Percentiles rank a stretch among this genome's conserved stretches.
Conservation (phyloP, 2,113 vertebrate genomes). For the Oncorhynchus clarkii region DNA sequence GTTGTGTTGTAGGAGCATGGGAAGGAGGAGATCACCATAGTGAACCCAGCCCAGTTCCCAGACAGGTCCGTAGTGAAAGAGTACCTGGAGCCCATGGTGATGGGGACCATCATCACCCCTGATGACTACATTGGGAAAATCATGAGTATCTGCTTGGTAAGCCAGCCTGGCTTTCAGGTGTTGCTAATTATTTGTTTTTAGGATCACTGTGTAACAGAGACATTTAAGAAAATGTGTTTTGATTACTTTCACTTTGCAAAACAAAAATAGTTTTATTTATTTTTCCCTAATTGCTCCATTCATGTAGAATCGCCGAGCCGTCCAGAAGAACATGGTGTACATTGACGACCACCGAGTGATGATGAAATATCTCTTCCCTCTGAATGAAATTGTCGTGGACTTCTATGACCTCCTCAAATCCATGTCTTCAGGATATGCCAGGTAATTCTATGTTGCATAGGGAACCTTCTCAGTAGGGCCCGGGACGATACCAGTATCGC, state of each 20-base stretch:
- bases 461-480: conserved; percentile 16
- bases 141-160: conserved; percentile 88
- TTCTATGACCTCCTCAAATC: conserved; percentile 94
- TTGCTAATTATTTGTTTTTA: conserved; percentile 56
- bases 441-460: conserved; percentile 65
- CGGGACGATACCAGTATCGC: too few species aligned
- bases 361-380: conserved; percentile 83
- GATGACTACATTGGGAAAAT: conserved; percentile 85
- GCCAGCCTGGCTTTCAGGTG: conserved; percentile 26
- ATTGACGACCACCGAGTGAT: conserved; percentile 84
- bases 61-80: conserved; percentile 81
- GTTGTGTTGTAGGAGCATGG: conserved; percentile 79
- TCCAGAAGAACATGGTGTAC: conserved; percentile 83
- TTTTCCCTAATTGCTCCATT: neutral
- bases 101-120: conserved; percentile 90
- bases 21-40: conserved; percentile 84
- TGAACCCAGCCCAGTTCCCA: conserved; percentile 91
- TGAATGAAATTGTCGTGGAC: conserved; percentile 94
- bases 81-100: conserved; percentile 90
- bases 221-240: conserved; percentile 90
- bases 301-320: conserved; percentile 74
- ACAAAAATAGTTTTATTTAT: conserved; percentile 74
- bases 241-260: conserved; percentile 94
- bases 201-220: conserved; percentile 81
- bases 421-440: conserved; percentile 94